Percentiles rank a stretch among this genome's conserved stretches.
Evolutionary conservation across 2,888 invertebrate genomes (phyloP).

Genomic region (Cephus pygmeus): DNA sequence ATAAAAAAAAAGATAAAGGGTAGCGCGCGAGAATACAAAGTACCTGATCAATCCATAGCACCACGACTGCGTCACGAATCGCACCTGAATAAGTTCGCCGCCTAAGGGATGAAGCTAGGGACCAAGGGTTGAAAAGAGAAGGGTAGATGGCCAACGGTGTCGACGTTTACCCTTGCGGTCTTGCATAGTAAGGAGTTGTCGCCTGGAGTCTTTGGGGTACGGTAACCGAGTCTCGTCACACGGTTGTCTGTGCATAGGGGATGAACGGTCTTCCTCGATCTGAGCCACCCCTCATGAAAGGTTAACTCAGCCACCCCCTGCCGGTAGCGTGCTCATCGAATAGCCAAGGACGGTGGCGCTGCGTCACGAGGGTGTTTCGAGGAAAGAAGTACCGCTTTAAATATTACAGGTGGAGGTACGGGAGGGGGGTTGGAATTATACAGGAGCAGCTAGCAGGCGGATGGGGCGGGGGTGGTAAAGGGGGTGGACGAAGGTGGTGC

Average conservation of each 20-base stretch:
- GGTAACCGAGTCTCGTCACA: constrained; percentile 61
- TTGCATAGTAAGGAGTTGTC: constrained; percentile 40
- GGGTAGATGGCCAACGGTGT: not conserved
- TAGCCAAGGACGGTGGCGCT: constrained; percentile 8
- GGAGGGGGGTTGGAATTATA: constrained; percentile 24
- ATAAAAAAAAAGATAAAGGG: not conserved
- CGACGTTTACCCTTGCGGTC: constrained; percentile 27
- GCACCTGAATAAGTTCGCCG: not conserved
- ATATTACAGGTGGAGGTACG: constrained; percentile 25
- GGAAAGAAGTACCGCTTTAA: constrained; percentile 24
- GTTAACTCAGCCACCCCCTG: constrained; percentile 41
- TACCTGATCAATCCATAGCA: not conserved
- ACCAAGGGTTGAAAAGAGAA: not conserved
- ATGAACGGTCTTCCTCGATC: constrained; percentile 45
- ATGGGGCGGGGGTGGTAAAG: not conserved
- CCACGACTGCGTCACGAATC: not conserved
- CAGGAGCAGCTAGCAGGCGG: constrained; percentile 9
- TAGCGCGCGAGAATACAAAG: not conserved
- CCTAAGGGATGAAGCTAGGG: not conserved
- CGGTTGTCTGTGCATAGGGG: constrained; percentile 60
- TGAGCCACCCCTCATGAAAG: constrained; percentile 55
- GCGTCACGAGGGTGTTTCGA: constrained; percentile 6
- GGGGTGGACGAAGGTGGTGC: constrained; percentile 2
- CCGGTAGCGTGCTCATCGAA: constrained; percentile 30
- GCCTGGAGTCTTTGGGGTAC: constrained; percentile 40